Evolutionary conservation across 2,113 vertebrate species (phyloP), one percentile per base, ranked within the genome.

Genomic region (Oxyura jamaicensis): DNA sequence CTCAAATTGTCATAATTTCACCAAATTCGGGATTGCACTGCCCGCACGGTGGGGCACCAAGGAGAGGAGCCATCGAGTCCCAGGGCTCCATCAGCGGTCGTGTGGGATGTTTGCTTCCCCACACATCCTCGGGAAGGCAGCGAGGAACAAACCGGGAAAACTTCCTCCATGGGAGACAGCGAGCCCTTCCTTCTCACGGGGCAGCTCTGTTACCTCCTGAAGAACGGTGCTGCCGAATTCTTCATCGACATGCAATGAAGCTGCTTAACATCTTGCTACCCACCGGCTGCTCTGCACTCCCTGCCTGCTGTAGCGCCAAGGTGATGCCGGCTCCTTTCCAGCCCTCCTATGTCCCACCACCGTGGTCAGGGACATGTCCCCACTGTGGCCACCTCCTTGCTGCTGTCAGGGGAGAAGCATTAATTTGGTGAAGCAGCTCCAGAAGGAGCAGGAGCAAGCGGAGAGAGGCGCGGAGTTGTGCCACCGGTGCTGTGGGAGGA

Each of bases 231-330:
- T 62, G 65, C 33, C 1, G 2, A 13, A 3, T 46, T 52, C 50
- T 52, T 52, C 22, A 52, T 13, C 13, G 41, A 23, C 33, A 19
- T 22, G 15, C 0, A 0, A 33, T 8, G 20, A 3, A 46, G 39
- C 35, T 39, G 26, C 59, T 68, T 15, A 31, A 73, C 15, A 11
- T 39, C 74, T 23, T 36, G 11, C 55, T 35, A 35, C 25, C 8
- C 9, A 3, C 16, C 0, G 0, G 60, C 60, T 39, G 60, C 60
- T 28, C 60, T 39, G 22, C 41, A 15, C 11, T 67, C n/a, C 58
- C 39, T 76, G 76, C 16, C 39, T 4, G 13, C 36, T 10, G 25
- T 39, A 28, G n/a, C 11, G 7, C 25, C 60, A 26, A 39, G 26
- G 36, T 11, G 39, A 39, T 4, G 5, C 16, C 15, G 25, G 25